A percentile compares a stretch with the other conserved stretches of the same genome.
Conservation (phyloP, 2,888 invertebrate genomes). For the Ophion ellenae region DNA sequence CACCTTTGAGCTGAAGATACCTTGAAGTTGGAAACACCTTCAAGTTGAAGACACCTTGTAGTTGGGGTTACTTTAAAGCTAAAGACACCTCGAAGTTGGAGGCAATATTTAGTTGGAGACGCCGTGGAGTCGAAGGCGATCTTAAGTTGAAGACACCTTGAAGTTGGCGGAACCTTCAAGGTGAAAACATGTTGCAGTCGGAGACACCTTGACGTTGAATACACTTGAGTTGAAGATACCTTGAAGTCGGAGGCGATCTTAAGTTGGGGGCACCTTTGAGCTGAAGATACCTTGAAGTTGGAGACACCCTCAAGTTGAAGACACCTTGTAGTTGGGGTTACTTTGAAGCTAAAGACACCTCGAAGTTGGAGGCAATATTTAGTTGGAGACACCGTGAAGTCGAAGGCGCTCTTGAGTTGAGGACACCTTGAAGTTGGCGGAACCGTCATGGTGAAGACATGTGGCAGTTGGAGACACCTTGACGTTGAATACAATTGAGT, state of each 20-base stretch:
- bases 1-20: too few relatives aligned
- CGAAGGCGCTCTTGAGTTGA: background rate
- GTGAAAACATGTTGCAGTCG: background rate
- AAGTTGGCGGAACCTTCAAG: background rate
- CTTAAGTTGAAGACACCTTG: background rate
- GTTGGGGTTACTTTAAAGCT: background rate
- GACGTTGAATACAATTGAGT: background rate
- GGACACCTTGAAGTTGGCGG: background rate
- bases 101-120: background rate
- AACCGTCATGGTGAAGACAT: background rate
- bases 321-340: background rate
- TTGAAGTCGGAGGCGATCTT: background rate
- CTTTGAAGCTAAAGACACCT: background rate
- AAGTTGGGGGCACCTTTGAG: background rate
- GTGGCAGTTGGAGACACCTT: background rate
- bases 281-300: background rate
- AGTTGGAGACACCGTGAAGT: background rate
- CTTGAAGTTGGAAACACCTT: background rate
- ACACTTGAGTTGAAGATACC: background rate
- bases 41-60: background rate
- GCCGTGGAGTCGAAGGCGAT: background rate
- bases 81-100: background rate
- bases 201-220: too few relatives aligned
- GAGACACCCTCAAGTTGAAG: background rate
- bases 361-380: background rate